A percentile compares a stretch with the other conserved stretches of the same genome.
These are phyloP conservation scores for Mormyrus hasselquistii DNA, from an alignment of 2,797 vertebrate genomes.

Conservation along the genomic window DNA sequence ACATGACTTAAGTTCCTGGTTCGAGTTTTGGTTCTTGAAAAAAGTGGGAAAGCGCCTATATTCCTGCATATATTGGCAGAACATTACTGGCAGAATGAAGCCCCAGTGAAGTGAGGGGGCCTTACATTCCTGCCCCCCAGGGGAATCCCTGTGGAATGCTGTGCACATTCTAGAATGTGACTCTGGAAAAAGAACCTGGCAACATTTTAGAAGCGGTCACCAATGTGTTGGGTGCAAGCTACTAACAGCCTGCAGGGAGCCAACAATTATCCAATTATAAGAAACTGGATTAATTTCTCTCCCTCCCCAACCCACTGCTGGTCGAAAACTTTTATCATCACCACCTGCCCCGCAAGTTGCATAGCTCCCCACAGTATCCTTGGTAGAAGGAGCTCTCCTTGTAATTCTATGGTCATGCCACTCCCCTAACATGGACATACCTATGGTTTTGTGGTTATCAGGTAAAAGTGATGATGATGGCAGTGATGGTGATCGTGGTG, in stretches of 20 bases:
- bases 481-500: neutral
- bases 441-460: neutral
- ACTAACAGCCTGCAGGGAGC: neutral
- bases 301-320: neutral
- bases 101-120: neutral
- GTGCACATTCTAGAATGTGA: neutral
- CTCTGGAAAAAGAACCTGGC: neutral
- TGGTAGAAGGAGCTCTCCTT: neutral
- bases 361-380: neutral
- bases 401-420: neutral
- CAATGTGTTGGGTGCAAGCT: neutral
- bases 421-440: neutral
- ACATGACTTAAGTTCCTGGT: neutral
- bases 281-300: neutral
- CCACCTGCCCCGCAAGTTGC: neutral
- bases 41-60: neutral
- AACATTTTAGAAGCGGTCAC: neutral
- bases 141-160: neutral
- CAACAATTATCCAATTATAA: neutral
- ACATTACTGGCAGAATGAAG: neutral
- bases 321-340: neutral
- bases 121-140: neutral
- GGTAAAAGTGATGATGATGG: neutral
- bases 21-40: neutral
- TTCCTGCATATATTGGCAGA: neutral